Conservation (phyloP, 1,140 invertebrate species). For the Heliconius hermathena region DNA sequence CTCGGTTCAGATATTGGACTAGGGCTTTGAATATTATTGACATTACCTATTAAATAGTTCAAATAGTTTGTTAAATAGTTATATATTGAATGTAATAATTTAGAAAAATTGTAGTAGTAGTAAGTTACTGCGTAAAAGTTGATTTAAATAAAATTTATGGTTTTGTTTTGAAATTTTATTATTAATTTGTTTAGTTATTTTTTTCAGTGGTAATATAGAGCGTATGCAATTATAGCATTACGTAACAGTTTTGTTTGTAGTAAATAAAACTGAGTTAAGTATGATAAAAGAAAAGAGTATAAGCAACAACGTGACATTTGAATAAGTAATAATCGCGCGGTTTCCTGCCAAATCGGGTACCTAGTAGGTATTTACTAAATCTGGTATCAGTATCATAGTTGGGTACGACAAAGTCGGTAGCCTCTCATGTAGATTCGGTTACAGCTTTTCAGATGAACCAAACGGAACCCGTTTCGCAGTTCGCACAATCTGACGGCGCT, state of each 20-base stretch:
- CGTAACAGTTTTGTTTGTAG: background rate
- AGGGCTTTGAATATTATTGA: conserved; percentile 30
- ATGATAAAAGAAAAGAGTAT: background rate
- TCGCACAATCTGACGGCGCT: conserved; percentile 39
- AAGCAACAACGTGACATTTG: background rate
- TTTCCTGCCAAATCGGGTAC: background rate
- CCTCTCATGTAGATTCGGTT: conserved; percentile 59
- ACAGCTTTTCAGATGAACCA: conserved; percentile 51
- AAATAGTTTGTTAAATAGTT: background rate
- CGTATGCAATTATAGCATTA: background rate
- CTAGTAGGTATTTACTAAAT: background rate
- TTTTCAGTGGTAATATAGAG: background rate
- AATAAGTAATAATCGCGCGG: background rate
- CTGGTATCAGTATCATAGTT: background rate
- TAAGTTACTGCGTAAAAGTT: too few species aligned
- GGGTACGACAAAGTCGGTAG: conserved; percentile 50
- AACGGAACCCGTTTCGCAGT: conserved; percentile 61
- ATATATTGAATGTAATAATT: background rate
- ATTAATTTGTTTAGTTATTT: background rate
- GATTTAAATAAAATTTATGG: too few species aligned
- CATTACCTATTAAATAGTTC: conserved; percentile 18
- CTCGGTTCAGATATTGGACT: conserved; percentile 36
- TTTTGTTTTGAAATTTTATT: background rate
- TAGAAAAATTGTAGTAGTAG: too few species aligned
- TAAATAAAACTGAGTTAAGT: background rate